Evolutionary conservation across 1,140 invertebrate species (phyloP), one percentile per base, ranked within the genome.

Genomic region (Drosophila simulans): DNA sequence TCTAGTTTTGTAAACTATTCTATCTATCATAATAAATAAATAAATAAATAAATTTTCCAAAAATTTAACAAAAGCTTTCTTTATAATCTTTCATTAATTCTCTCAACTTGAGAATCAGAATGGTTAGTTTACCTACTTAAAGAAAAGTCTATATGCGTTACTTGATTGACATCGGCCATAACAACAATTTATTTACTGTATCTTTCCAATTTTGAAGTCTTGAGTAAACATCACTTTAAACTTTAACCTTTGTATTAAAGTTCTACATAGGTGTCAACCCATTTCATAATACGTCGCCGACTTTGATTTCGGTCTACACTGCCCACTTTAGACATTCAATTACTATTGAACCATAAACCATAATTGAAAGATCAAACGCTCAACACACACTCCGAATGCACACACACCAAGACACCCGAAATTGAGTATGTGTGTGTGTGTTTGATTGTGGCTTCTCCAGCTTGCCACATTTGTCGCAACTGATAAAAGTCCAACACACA

Each of bases 301-400:
- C 51, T 69, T 69, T 70, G 43, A 69, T 80, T 63, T 73, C 37
- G 57, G 46, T 63, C 54, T 45, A 66, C 22, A 35, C 43, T 62
- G 69, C 56, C 83, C 83, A 65, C 77, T 69, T 77, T 69, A 69
- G 73, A 64, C 77, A 65, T 84, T 65, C 82, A 86, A 86, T 88
- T 86, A 86, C 76, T 77, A 85, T 78, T 88, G 78, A 85, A 68
- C 78, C 82, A 86, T 78, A 78, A 78, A 79, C 69, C 82, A 86
- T 86, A 86, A 86, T 86, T 86, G 82, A 86, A 86, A 83, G 82
- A 86, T 86, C 82, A 86, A 86, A 86, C 65, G 70, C 74, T 60
- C 57, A 65, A 20, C 45, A 22, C 53, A 64, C 46, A 46, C 55
- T 39, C 48, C 39, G 46, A 37, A 39, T 51, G 46, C 57, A 59